phyloP scores from a whole-genome alignment of 1,140 invertebrate genomes.

The Tenebrio molitor region DNA sequence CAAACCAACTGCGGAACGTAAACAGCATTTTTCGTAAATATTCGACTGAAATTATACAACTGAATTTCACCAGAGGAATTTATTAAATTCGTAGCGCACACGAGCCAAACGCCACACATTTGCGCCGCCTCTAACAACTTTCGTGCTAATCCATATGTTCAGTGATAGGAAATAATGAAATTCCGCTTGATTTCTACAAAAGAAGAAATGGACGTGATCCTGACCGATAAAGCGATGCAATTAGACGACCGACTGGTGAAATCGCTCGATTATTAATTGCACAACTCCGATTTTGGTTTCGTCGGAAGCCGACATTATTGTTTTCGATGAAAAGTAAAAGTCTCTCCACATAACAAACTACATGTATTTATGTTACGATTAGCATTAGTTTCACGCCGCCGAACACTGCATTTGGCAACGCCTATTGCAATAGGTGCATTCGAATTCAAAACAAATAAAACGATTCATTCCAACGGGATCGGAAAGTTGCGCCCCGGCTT shows the following conservation, averaged over 20 bases:
- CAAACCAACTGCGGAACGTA: constrained; percentile 8
- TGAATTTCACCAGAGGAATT: constrained; percentile 59
- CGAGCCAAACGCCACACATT: not conserved
- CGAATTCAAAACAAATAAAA: no score
- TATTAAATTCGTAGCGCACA: constrained; percentile 49
- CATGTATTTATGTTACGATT: constrained; percentile 37
- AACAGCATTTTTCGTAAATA: constrained; percentile 41
- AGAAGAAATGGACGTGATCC: not conserved
- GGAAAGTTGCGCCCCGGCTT: no score
- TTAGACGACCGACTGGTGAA: not conserved
- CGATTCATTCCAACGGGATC: no score
- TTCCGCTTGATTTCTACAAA: constrained; percentile 44
- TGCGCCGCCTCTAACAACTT: constrained; percentile 43
- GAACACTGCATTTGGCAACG: constrained; percentile 11
- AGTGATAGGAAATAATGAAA: constrained; percentile 59
- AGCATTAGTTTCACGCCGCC: constrained; percentile 16
- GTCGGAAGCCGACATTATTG: not conserved
- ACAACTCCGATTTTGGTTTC: constrained; percentile 13
- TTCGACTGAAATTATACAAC: constrained; percentile 27
- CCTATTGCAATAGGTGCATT: constrained; percentile 23
- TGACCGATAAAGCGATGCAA: not conserved
- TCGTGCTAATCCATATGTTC: constrained; percentile 59
- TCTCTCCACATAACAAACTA: constrained; percentile 31
- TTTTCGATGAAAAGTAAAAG: constrained; percentile 39
- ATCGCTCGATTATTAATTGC: constrained; percentile 12